Conservation (phyloP, 2,888 invertebrate genomes). For the Anthoptus insignis region DNA sequence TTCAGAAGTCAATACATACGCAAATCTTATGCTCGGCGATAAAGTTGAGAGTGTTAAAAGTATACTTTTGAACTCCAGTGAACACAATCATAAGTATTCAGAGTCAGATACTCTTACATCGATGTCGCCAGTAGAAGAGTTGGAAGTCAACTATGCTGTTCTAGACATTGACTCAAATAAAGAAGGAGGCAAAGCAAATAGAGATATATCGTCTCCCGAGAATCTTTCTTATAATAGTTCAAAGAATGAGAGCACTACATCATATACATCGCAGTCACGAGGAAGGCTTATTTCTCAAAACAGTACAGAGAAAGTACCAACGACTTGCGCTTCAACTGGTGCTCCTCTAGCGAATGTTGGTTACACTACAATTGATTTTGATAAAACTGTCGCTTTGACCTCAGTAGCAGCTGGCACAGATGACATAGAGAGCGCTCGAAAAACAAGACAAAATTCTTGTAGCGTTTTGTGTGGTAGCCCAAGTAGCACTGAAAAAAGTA, state of each 20-base stretch:
- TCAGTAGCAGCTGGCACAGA: constrained; percentile 91
- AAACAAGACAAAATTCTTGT: constrained; percentile 94
- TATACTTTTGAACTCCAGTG: constrained; percentile 60
- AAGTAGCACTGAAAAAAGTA: constrained; percentile 50
- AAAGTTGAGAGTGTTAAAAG: constrained; percentile 66
- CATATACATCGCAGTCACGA: constrained; percentile 64
- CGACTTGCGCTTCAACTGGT: constrained; percentile 64
- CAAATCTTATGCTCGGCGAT: constrained; percentile 75
- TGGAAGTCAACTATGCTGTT: constrained; percentile 92
- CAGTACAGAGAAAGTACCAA: constrained; percentile 65
- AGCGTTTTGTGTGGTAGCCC: constrained; percentile 85
- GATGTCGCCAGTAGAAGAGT: constrained; percentile 74
- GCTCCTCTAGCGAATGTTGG: constrained; percentile 89
- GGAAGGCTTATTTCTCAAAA: constrained; percentile 69
- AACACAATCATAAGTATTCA: constrained; percentile 71
- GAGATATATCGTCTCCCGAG: constrained; percentile 67
- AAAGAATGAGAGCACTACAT: constrained; percentile 68
- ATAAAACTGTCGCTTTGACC: constrained; percentile 96
- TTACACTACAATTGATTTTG: constrained; percentile 97
- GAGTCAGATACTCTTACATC: constrained; percentile 79
- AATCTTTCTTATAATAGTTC: constrained; percentile 67
- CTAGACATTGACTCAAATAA: constrained; percentile 91
- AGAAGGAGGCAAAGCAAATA: constrained; percentile 59
- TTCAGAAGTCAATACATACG: constrained; percentile 73
- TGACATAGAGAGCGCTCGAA: constrained; percentile 91